Conservation (phyloP, 2,113 vertebrate genomes). For the Lagopus leucura region DNA sequence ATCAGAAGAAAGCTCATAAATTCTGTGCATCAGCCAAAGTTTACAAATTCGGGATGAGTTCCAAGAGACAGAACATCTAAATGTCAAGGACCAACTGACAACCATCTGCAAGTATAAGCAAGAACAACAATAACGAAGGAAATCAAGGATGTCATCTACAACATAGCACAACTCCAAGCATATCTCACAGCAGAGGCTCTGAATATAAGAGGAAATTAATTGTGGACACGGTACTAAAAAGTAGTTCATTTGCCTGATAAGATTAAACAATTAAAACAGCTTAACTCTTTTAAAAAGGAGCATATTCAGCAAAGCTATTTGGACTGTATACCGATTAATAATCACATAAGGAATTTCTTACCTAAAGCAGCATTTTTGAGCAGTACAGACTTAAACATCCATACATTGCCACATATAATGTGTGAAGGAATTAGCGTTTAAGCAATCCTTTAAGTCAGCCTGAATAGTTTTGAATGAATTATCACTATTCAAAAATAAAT, state of each 20-base stretch:
- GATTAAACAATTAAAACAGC: not conserved
- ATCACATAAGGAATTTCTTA: not conserved
- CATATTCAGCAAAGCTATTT: not conserved
- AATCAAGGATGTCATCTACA: not conserved
- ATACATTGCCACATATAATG: not conserved
- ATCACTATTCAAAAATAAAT: not conserved
- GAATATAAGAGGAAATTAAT: not conserved
- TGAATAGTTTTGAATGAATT: not conserved
- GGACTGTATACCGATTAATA: not conserved
- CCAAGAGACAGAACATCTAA: not conserved
- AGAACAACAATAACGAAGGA: not conserved
- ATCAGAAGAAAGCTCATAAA: slow-evolving; percentile 51
- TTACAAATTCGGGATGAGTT: slow-evolving; percentile 2
- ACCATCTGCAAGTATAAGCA: not conserved
- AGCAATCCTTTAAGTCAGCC: not conserved
- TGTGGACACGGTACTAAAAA: not conserved
- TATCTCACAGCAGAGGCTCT: not conserved
- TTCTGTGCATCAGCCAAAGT: slow-evolving; percentile 15
- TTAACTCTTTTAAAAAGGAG: not conserved
- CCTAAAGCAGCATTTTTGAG: not conserved
- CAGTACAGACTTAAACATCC: not conserved
- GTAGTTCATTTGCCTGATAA: not conserved
- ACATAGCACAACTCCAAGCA: not conserved
- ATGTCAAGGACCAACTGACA: not conserved
- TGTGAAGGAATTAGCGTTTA: not conserved